Base-by-base conservation (phyloP, 2,888 invertebrate genomes). In the Zelleria hepariella region DNA sequence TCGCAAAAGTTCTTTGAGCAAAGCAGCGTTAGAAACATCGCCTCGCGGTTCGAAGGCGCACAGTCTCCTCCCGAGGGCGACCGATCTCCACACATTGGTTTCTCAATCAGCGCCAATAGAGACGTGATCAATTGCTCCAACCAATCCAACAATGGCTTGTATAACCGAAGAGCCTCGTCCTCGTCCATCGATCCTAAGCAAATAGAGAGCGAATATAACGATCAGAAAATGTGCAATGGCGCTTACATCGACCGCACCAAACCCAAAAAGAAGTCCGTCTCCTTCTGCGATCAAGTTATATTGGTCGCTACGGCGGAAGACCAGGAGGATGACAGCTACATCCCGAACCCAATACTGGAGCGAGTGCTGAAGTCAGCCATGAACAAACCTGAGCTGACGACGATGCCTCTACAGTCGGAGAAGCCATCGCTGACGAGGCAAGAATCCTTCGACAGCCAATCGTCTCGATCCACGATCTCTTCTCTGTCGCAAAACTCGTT, bases 281-380 rank as follows among this genome's bases (percentile, higher is more conserved):
- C 97, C 0, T 98, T 98, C 80, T 97, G 97, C 72, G 97, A 97
- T 77, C 96, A 97, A 82, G 96, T 98, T 0, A 96, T 96, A 63
- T 84, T 97, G 60, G 97, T 97, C 10, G 96, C 97, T 4, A 96
- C 96, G 0, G 96, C 96, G 0, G 97, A 97, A 70, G 96, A 97
- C 68, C 95, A 96, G 71, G 96, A 96, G 79, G 95, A 95, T 63
- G 96, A 96, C 63, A 94, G 94, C 67, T 96, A 96, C 71, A 96
- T 96, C 70, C 96, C 96, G 0, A 97, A 97, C 83, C 97, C 96
- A 0, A 96, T 97, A 61, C 81, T 97, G 65, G 96, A 97, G 75
- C 90, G 96, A 60, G 96, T 97, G 0, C 79, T 96, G 21, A 91
- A 96, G 63, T 95, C 95, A 0, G 95, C 96, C 0, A 93, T 94